Evolutionary conservation across 2,888 invertebrate species (phyloP).

Genomic region (Lordiphosa andalusiaca): DNA sequence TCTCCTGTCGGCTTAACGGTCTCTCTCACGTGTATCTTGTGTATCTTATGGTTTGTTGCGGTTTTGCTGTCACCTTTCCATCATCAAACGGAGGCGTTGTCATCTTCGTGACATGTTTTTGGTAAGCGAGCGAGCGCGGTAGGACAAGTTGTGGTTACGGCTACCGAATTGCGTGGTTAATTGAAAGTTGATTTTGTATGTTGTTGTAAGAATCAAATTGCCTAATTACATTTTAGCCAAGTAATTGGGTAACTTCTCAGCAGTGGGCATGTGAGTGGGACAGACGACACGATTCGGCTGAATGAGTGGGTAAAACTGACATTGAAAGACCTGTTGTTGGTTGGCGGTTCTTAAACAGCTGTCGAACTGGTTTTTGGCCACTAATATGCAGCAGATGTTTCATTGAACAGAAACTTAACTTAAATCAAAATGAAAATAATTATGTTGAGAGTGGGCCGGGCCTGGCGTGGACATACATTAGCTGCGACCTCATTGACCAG

Average conservation of each 20-base stretch:
- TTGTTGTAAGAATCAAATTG: conserved; percentile 20
- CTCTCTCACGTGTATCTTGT: conserved; percentile 21
- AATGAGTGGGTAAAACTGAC: conserved; percentile 58
- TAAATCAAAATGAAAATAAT: conserved; percentile 12
- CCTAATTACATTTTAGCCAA: conserved; percentile 41
- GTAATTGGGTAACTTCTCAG: conserved; percentile 25
- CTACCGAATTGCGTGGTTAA: conserved; percentile 10
- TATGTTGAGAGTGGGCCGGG: conserved; percentile 3
- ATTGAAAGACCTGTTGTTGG: conserved; percentile 36
- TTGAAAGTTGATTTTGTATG: conserved; percentile 5
- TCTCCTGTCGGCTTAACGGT: conserved; percentile 45
- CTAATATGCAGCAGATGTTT: conserved; percentile 49
- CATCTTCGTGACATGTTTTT: conserved; percentile 22
- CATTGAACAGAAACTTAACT: conserved; percentile 15
- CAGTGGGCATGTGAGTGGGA: conserved; percentile 42
- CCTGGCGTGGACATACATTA: neutral
- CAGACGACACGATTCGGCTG: conserved; percentile 41
- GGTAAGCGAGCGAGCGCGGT: conserved; percentile 21
- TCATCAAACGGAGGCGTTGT: conserved; percentile 33
- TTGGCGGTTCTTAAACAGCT: conserved; percentile 33
- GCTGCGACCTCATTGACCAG: conserved; percentile 18
- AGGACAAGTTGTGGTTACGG: conserved; percentile 22
- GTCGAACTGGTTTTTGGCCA: conserved; percentile 57
- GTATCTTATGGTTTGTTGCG: conserved; percentile 14
- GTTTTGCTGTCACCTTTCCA: conserved; percentile 47